A percentile compares a stretch with the other conserved stretches of the same genome.
Evolutionary conservation across 2,888 invertebrate genomes (phyloP).

Genomic region (Neoaliturus tenellus): DNA sequence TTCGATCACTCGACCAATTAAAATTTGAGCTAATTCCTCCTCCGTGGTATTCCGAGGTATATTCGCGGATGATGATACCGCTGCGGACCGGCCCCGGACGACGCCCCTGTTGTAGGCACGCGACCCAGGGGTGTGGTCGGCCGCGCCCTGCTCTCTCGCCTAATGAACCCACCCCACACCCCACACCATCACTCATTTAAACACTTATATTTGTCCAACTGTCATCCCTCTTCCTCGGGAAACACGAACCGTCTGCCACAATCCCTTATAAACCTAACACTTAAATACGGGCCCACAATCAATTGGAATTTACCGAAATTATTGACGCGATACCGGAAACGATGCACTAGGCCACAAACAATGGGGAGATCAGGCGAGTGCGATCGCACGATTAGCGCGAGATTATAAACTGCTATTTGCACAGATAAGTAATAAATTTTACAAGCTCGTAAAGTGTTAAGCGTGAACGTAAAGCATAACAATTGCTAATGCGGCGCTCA

Average conservation of each 20-base stretch:
- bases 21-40: no score
- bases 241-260: background rate
- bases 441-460: background rate
- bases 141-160: slow-evolving; percentile 44
- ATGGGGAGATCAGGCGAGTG: background rate
- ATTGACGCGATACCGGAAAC: background rate
- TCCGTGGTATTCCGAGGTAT: no score
- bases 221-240: background rate
- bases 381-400: background rate
- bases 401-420: background rate
- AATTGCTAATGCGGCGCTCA: background rate
- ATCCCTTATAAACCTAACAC: background rate
- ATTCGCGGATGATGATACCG: no score
- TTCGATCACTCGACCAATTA: no score
- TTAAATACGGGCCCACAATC: background rate
- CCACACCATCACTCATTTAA: background rate
- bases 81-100: background rate
- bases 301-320: background rate
- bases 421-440: background rate
- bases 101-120: slow-evolving; percentile 22
- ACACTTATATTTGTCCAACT: background rate
- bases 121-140: slow-evolving; percentile 21
- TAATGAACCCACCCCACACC: slow-evolving; percentile 1
- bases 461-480: background rate
- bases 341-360: background rate